Evolutionary conservation across 2,113 vertebrate species (phyloP).

Genomic region (Tringa solitaria): DNA sequence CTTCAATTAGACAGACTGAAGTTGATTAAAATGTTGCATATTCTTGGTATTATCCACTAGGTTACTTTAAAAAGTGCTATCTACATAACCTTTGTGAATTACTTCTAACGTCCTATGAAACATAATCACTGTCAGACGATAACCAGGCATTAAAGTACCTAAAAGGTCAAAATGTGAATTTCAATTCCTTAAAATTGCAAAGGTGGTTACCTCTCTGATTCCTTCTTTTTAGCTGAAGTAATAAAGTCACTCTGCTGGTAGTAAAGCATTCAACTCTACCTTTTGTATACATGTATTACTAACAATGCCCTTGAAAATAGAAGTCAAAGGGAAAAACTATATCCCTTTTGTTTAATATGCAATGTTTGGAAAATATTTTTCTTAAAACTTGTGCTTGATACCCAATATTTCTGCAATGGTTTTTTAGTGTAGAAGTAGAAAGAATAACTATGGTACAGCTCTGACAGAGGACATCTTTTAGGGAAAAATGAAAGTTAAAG

Average conservation of each 20-base stretch:
- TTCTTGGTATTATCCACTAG: not conserved
- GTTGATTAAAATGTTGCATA: not conserved
- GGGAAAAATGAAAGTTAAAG: not conserved
- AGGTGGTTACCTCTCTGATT: not conserved
- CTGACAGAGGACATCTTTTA: not conserved
- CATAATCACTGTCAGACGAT: not conserved
- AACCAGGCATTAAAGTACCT: not conserved
- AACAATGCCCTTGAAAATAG: not conserved
- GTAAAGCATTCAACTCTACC: not conserved
- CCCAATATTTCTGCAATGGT: not conserved
- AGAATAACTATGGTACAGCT: not conserved
- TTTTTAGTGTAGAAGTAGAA: not conserved
- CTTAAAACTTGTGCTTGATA: not conserved
- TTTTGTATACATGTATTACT: not conserved
- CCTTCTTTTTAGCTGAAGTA: not conserved
- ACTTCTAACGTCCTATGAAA: not conserved
- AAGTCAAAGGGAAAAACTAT: not conserved
- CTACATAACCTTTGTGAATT: constrained; percentile 16
- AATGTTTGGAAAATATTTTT: not conserved
- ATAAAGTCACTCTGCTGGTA: not conserved
- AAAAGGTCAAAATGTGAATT: constrained; percentile 2
- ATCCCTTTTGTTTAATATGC: not conserved
- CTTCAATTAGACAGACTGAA: not conserved
- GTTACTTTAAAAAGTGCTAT: not conserved
- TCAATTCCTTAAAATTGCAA: not conserved